Percentiles rank a stretch among this genome's conserved stretches.
Evolutionary conservation across 1,140 invertebrate genomes (phyloP).

Genomic region (Lineus longissimus): DNA sequence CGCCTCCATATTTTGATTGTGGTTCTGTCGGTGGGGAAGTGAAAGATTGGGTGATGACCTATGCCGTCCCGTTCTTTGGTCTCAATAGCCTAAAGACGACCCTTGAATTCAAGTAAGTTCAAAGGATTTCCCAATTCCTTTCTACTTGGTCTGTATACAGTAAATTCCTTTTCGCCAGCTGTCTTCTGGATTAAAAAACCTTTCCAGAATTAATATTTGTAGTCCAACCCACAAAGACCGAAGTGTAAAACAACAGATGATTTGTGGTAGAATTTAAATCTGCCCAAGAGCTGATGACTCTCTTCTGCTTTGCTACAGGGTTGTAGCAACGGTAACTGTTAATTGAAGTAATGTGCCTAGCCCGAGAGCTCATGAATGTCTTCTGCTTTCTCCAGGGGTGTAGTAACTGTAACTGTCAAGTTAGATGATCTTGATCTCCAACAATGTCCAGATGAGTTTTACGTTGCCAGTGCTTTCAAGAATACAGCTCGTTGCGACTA

Average conservation of each 20-base stretch:
- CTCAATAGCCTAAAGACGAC: constrained; percentile 78
- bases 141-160: no score
- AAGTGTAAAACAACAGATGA: no score
- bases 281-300: background rate
- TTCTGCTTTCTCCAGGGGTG: constrained; percentile 69
- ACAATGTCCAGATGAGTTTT: constrained; percentile 84
- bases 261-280: no score
- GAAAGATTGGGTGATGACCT: constrained; percentile 92
- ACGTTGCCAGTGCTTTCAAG: constrained; percentile 90
- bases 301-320: background rate
- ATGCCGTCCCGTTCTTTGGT: constrained; percentile 94
- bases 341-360: constrained; percentile 2
- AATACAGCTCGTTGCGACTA: constrained; percentile 91
- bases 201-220: no score
- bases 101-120: constrained; percentile 52
- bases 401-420: constrained; percentile 88
- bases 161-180: no score
- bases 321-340: background rate
- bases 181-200: no score
- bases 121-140: background rate
- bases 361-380: no score
- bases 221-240: no score
- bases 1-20: constrained; percentile 90
- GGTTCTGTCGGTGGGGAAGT: constrained; percentile 61
- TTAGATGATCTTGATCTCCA: constrained; percentile 87